These are phyloP conservation scores for Ophion slaviceki DNA, from an alignment of 2,888 invertebrate species.

Conservation along the genomic window DNA sequence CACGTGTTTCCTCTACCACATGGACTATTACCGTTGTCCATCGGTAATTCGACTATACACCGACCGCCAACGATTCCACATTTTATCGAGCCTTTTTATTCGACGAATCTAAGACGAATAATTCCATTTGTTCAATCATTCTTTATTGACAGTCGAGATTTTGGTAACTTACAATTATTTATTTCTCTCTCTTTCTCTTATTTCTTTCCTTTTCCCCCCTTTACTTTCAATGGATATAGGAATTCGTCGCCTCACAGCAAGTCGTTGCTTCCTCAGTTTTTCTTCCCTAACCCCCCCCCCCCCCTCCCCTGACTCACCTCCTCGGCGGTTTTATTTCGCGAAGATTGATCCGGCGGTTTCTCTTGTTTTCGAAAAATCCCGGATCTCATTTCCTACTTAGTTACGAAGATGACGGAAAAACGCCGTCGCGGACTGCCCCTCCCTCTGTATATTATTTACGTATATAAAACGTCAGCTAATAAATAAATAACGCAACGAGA, in stretches of 20 bases:
- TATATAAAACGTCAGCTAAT: conserved; percentile 72
- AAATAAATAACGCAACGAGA: conserved; percentile 81
- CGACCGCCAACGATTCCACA: too few relatives aligned
- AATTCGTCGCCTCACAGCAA: conserved; percentile 40
- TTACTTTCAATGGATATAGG: conserved; percentile 61
- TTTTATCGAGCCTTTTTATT: conserved; percentile 21
- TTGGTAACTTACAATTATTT: conserved; percentile 64
- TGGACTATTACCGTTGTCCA: too few relatives aligned
- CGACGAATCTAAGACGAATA: conserved; percentile 36
- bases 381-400: conserved; percentile 38
- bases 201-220: background rate
- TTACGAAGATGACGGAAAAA: conserved; percentile 28
- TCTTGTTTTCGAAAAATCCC: background rate
- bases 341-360: conserved; percentile 10
- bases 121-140: conserved; percentile 68
- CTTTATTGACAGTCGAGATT: conserved; percentile 62
- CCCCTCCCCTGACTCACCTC: background rate
- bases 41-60: too few relatives aligned
- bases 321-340: background rate
- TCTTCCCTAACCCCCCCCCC: background rate
- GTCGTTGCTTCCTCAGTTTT: conserved; percentile 8
- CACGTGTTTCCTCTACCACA: too few relatives aligned
- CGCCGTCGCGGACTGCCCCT: conserved; percentile 13
- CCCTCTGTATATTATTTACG: conserved; percentile 53
- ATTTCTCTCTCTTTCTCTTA: conserved; percentile 29